phyloP scores from a whole-genome alignment of 2,113 vertebrate genomes.

The Pterocles gutturalis region DNA sequence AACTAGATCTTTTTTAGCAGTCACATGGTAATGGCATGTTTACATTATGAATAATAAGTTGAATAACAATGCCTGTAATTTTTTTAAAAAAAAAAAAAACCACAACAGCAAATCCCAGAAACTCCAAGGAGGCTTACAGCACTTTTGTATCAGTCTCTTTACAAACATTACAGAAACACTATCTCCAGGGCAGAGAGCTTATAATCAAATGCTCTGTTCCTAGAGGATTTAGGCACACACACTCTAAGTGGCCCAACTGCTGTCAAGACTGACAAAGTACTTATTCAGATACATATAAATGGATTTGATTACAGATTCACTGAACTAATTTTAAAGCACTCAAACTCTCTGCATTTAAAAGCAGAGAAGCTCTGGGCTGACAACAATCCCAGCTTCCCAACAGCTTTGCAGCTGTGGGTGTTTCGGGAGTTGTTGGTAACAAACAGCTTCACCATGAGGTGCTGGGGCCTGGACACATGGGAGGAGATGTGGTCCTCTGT shows the following conservation, averaged over 20 bases:
- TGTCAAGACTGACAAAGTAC: neutral
- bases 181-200: neutral
- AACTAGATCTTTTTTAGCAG: neutral
- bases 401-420: neutral
- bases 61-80: neutral
- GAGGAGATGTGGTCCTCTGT: neutral
- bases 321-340: slow-evolving; percentile 42
- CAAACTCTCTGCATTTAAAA: neutral
- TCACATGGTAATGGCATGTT: neutral
- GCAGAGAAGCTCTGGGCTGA: neutral
- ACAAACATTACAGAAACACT: neutral
- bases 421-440: neutral
- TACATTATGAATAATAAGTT: neutral
- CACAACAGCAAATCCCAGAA: neutral
- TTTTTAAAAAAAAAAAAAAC: neutral
- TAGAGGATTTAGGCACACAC: neutral
- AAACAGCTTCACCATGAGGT: neutral
- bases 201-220: neutral
- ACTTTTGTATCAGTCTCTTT: neutral
- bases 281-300: neutral
- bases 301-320: neutral
- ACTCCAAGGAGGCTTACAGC: neutral
- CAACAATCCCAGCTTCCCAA: neutral
- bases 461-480: neutral
- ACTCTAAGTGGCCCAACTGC: neutral